Conservation (phyloP, 2,888 invertebrate genomes). For the Monoplex corrugatus region DNA sequence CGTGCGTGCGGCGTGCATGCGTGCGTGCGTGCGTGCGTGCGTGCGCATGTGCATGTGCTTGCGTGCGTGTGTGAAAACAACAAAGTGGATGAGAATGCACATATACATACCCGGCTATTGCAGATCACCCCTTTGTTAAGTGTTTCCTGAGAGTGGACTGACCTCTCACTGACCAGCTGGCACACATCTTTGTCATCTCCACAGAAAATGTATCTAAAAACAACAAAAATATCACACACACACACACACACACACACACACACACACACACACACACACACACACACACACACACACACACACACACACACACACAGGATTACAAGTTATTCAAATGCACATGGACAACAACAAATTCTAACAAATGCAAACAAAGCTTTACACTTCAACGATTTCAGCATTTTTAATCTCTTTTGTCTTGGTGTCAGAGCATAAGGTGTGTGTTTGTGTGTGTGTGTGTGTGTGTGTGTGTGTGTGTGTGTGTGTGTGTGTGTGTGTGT, state of each 20-base stretch:
- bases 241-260: neutral
- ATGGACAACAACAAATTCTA: no score
- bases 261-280: neutral
- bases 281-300: neutral
- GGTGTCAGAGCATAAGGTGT: no score
- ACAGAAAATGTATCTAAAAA: neutral
- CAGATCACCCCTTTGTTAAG: neutral
- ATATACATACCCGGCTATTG: neutral
- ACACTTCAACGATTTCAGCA: no score
- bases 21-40: neutral
- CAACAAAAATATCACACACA: neutral
- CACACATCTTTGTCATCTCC: neutral
- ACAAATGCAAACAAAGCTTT: no score
- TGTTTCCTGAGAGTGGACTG: neutral
- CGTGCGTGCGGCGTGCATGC: neutral
- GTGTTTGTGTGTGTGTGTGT: neutral
- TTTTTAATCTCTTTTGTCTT: no score
- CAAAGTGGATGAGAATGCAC: no score
- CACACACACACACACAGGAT: no score
- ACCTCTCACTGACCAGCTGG: neutral
- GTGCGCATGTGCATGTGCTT: neutral
- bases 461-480: neutral
- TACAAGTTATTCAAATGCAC: no score
- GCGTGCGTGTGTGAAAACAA: no score
- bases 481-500: conserved; percentile 26